Percentiles rank a stretch among this genome's conserved stretches.
Evolutionary conservation across 2,888 invertebrate genomes (phyloP).

Genomic region (Drosophila niveifrons): DNA sequence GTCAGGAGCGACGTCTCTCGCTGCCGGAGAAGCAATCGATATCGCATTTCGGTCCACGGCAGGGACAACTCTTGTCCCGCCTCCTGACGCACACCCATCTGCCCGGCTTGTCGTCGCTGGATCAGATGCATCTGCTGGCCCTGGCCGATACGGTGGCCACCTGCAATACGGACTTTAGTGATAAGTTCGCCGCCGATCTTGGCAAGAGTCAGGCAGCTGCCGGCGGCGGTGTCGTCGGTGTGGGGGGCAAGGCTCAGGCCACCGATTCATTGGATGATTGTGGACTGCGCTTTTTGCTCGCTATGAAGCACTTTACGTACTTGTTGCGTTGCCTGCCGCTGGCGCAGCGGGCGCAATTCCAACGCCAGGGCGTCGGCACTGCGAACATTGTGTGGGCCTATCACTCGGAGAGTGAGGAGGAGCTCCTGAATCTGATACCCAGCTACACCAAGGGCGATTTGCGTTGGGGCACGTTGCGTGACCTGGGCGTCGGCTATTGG

Average conservation of each 20-base stretch:
- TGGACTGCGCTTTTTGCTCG: conserved; percentile 96
- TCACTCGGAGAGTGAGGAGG: conserved; percentile 99
- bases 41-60: conserved; percentile 94
- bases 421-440: conserved; percentile 95
- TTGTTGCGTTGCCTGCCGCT: conserved; percentile 96
- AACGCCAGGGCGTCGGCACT: conserved; percentile 94
- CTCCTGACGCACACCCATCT: conserved; percentile 97
- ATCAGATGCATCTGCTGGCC: conserved; percentile 99
- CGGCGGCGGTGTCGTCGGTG: conserved; percentile 72
- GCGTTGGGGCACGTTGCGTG: conserved; percentile 95
- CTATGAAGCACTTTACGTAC: conserved; percentile 99
- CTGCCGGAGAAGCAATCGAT: conserved; percentile 91
- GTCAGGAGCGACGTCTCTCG: conserved; percentile 88
- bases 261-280: conserved; percentile 97
- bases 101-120: conserved; percentile 97
- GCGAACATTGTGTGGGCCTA: conserved; percentile 99
- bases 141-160: conserved; percentile 98
- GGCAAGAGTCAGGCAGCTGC: conserved; percentile 87
- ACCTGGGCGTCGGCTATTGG: conserved; percentile 98
- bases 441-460: conserved; percentile 93
- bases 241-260: conserved; percentile 41
- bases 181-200: conserved; percentile 90
- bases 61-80: conserved; percentile 93
- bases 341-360: conserved; percentile 93
- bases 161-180: conserved; percentile 95